These are phyloP conservation scores for Enteromius treurensis DNA, from an alignment of 2,797 vertebrate species.

Conservation along the genomic window DNA sequence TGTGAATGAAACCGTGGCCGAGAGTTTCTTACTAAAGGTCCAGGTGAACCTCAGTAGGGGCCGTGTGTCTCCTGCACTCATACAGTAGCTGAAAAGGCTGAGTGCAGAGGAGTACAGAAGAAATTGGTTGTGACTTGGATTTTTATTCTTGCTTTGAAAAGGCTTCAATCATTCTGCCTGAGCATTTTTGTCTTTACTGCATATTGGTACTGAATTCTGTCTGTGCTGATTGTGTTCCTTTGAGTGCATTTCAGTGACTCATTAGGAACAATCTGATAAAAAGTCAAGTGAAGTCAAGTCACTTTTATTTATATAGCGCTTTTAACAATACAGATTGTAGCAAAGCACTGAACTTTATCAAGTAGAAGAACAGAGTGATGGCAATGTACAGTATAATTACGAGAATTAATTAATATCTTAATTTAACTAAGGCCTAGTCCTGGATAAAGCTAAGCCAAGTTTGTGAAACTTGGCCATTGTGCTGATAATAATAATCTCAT, in stretches of 20 bases:
- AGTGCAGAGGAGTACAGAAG: background rate
- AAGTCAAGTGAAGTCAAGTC: too few relatives aligned
- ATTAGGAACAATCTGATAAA: background rate
- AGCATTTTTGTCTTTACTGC: background rate
- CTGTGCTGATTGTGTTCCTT: background rate
- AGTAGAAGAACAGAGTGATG: too few relatives aligned
- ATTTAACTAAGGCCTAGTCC: too few relatives aligned
- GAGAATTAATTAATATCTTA: too few relatives aligned
- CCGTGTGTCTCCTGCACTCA: background rate
- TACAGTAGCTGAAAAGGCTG: constrained; percentile 8
- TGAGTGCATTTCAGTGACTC: constrained; percentile 1
- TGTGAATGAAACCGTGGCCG: constrained; percentile 16
- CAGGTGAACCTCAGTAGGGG: background rate
- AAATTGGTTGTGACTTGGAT: constrained; percentile 15
- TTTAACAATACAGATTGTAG: too few relatives aligned
- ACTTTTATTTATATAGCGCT: too few relatives aligned
- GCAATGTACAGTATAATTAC: too few relatives aligned
- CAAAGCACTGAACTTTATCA: too few relatives aligned
- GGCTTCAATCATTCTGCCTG: background rate
- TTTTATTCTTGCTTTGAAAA: background rate
- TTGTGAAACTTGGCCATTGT: too few relatives aligned
- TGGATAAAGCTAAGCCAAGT: too few relatives aligned
- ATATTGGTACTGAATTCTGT: background rate
- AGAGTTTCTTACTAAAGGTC: constrained; percentile 28
- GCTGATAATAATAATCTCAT: too few relatives aligned